Conservation (phyloP, 2,797 vertebrate species). For the Fundulus diaphanus region DNA sequence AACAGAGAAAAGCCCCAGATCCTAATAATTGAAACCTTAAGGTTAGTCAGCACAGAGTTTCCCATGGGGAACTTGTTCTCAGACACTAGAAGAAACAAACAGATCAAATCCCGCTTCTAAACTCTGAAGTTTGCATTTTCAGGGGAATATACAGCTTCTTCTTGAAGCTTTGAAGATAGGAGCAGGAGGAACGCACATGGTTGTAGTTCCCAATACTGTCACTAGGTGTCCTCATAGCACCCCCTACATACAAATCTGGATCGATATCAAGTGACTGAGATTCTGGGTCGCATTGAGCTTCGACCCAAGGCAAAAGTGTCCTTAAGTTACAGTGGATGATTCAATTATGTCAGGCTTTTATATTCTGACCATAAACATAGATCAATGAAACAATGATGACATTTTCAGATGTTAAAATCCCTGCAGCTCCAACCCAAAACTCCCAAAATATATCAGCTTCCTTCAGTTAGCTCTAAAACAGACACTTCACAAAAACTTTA, state of each 20-base stretch:
- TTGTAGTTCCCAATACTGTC: not conserved
- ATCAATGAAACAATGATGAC: not conserved
- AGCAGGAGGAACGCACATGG: not conserved
- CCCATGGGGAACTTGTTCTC: no score
- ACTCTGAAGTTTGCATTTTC: not conserved
- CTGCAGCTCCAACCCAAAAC: not conserved
- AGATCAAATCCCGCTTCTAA: not conserved
- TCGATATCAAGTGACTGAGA: not conserved
- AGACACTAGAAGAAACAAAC: not conserved
- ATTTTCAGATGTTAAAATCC: not conserved
- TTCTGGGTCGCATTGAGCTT: not conserved
- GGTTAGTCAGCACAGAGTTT: not conserved
- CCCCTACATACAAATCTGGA: not conserved
- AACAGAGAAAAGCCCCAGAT: not conserved
- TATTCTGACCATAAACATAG: not conserved
- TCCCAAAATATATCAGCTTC: not conserved
- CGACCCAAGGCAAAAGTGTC: not conserved
- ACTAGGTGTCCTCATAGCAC: conserved; percentile 2
- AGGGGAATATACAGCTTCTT: not conserved
- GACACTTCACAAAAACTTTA: no score
- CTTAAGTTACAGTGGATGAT: not conserved
- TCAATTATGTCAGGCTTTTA: not conserved
- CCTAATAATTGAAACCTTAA: not conserved
- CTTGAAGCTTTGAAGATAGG: not conserved
- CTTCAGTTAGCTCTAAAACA: not conserved